Percentiles rank a stretch among this genome's conserved stretches.
These are phyloP conservation scores for Lucilia sericata DNA, from an alignment of 1,140 invertebrate species.

Conservation along the genomic window DNA sequence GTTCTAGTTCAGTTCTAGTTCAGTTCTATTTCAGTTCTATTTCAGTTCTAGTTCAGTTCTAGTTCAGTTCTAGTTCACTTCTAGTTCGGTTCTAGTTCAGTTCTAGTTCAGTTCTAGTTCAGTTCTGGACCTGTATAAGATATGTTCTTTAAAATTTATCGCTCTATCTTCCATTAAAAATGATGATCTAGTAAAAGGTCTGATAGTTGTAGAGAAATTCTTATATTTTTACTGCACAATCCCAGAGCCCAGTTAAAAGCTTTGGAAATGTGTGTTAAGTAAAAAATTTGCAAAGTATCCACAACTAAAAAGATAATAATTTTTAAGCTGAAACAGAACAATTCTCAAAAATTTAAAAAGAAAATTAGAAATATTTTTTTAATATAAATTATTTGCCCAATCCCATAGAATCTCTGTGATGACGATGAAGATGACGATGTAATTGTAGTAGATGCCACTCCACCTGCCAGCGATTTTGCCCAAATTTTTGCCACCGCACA, in stretches of 20 bases:
- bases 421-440: slow-evolving; percentile 33
- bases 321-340: background rate
- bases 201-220: slow-evolving; percentile 54
- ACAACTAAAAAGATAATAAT: slow-evolving; percentile 25
- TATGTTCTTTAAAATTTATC: too few species aligned
- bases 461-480: background rate
- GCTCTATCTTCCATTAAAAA: slow-evolving; percentile 5
- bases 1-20: background rate
- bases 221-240: slow-evolving; percentile 45
- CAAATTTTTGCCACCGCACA: background rate
- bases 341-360: background rate
- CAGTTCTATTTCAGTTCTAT: too few species aligned
- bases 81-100: too few species aligned
- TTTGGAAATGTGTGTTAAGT: slow-evolving; percentile 29
- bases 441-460: background rate
- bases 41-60: too few species aligned
- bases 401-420: slow-evolving; percentile 32
- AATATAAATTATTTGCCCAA: background rate
- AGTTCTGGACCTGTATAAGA: too few species aligned
- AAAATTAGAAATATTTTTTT: background rate
- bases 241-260: slow-evolving; percentile 57
- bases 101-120: too few species aligned
- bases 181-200: slow-evolving; percentile 66
- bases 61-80: too few species aligned
- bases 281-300: slow-evolving; percentile 18